These are phyloP conservation scores for Pteronura brasiliensis DNA, from an alignment of 2,113 vertebrate genomes.

Conservation along the genomic window DNA sequence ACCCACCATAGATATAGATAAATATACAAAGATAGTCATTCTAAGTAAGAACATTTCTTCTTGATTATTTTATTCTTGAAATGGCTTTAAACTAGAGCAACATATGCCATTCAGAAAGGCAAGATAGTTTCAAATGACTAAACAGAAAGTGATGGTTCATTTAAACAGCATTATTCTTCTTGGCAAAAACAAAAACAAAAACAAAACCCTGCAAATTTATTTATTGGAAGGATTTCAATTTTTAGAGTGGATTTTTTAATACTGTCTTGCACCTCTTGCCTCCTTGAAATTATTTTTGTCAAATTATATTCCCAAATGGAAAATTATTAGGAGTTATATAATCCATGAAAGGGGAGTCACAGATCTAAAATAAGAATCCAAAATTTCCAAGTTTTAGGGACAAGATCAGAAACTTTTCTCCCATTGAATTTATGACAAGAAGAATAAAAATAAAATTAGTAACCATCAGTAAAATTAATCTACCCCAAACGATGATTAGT, in stretches of 20 bases:
- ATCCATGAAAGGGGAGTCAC: neutral
- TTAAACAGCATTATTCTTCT: conserved; percentile 30
- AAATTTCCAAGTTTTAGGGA: neutral
- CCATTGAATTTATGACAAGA: conserved; percentile 1
- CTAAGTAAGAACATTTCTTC: neutral
- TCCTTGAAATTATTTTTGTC: conserved; percentile 40
- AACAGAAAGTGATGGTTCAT: neutral
- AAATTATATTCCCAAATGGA: neutral
- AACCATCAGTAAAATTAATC: neutral
- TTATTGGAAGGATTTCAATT: conserved; percentile 10
- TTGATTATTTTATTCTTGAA: conserved; percentile 54
- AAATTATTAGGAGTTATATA: neutral
- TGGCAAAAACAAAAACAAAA: neutral
- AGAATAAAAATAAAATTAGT: conserved; percentile 23
- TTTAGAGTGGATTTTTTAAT: conserved; percentile 15
- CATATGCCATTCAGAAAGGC: neutral
- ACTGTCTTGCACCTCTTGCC: neutral
- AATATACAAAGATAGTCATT: neutral
- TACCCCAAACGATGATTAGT: neutral
- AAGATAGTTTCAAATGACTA: conserved; percentile 38
- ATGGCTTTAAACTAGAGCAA: conserved; percentile 11
- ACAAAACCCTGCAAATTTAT: neutral
- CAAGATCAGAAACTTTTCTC: neutral
- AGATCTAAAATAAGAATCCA: neutral
- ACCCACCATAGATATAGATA: neutral